phyloP scores from a whole-genome alignment of 2,888 invertebrate species.

The Zygogramma bicolorata region DNA sequence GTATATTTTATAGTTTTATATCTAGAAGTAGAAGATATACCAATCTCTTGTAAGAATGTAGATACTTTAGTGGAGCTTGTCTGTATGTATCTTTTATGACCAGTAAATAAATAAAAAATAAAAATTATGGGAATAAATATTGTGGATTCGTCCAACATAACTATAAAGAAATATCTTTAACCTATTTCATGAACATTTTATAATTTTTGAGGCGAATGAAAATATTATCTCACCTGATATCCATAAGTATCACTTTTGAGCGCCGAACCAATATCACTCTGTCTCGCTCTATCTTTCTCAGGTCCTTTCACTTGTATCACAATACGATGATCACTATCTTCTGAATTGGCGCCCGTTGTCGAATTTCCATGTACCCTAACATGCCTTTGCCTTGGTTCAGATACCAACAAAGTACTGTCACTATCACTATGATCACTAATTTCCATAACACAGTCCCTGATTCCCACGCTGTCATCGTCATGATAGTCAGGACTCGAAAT shows the following conservation, averaged over 20 bases:
- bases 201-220: too few relatives aligned
- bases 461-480: slow-evolving; percentile 86
- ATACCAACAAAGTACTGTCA: slow-evolving; percentile 88
- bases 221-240: slow-evolving; percentile 40
- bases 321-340: slow-evolving; percentile 80
- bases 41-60: too few relatives aligned
- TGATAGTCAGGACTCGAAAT: slow-evolving; percentile 92
- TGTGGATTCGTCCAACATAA: too few relatives aligned
- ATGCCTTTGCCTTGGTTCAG: slow-evolving; percentile 74
- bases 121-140: too few relatives aligned
- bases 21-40: too few relatives aligned
- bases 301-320: slow-evolving; percentile 84
- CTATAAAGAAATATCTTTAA: too few relatives aligned
- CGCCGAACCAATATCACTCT: slow-evolving; percentile 45
- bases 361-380: slow-evolving; percentile 43
- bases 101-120: too few relatives aligned
- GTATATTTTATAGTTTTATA: too few relatives aligned
- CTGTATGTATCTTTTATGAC: too few relatives aligned
- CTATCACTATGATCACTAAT: slow-evolving; percentile 91
- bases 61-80: too few relatives aligned
- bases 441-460: slow-evolving; percentile 87
- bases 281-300: slow-evolving; percentile 66
- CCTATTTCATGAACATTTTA: too few relatives aligned
- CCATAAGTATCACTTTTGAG: slow-evolving; percentile 40
- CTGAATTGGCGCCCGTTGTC: slow-evolving; percentile 61